phyloP scores from a whole-genome alignment of 2,888 invertebrate genomes.

The Parthenolecanium corni region DNA sequence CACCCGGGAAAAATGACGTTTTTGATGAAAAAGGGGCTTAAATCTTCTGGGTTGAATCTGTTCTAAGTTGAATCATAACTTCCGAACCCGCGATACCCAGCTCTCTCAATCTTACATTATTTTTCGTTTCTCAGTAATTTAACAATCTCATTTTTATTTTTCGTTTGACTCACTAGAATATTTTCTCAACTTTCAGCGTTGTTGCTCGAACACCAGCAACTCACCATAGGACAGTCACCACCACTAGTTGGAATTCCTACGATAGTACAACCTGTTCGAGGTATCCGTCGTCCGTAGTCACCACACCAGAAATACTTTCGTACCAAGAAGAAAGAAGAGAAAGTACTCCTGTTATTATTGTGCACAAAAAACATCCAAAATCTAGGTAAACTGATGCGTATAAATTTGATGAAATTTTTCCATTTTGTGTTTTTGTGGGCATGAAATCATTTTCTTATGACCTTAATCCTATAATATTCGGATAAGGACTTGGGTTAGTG shows the following conservation, averaged over 20 bases:
- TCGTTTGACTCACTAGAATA: too few relatives aligned
- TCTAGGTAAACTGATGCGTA: conserved; percentile 34
- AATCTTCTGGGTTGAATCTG: too few relatives aligned
- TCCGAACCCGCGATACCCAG: too few relatives aligned
- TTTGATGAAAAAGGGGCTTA: too few relatives aligned
- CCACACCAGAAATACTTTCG: conserved; percentile 26
- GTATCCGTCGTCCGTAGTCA: conserved; percentile 22
- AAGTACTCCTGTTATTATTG: conserved; percentile 34
- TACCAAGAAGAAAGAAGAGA: conserved; percentile 35
- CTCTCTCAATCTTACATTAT: too few relatives aligned
- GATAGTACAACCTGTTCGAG: conserved; percentile 30
- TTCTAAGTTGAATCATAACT: too few relatives aligned
- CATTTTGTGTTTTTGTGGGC: neutral
- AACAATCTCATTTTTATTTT: too few relatives aligned
- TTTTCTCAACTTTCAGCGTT: conserved; percentile 18
- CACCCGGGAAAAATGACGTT: too few relatives aligned
- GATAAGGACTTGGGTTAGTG: neutral
- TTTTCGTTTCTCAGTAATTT: too few relatives aligned
- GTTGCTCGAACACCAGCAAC: conserved; percentile 29
- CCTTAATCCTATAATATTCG: too few relatives aligned
- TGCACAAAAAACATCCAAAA: conserved; percentile 37
- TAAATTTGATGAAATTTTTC: neutral
- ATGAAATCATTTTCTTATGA: neutral
- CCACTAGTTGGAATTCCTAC: conserved; percentile 35
- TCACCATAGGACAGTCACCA: conserved; percentile 28